Conservation (phyloP, 1,140 invertebrate species). For the Cyrtorhinus lividipennis region DNA sequence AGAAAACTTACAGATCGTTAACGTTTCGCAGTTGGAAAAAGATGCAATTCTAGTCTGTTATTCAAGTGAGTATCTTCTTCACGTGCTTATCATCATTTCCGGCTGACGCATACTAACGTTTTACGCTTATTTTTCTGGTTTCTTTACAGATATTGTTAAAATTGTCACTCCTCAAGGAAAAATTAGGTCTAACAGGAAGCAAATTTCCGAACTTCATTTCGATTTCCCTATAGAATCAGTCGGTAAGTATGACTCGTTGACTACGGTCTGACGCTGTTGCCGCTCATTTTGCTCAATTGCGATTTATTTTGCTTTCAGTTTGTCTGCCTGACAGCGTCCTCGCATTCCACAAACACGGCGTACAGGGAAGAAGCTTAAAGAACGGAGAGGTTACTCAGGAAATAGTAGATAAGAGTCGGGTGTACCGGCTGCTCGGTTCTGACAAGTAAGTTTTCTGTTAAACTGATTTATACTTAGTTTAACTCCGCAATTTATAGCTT, state of each 20-base stretch:
- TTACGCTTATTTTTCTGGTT: too few species aligned
- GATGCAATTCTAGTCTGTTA: conserved; percentile 75
- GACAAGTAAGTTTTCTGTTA: conserved; percentile 57
- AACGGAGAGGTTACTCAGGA: conserved; percentile 93
- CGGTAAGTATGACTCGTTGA: conserved; percentile 44
- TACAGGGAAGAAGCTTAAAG: conserved; percentile 89
- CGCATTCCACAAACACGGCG: conserved; percentile 92
- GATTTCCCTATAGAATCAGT: conserved; percentile 89
- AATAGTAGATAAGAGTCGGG: conserved; percentile 78
- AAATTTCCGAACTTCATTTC: conserved; percentile 76
- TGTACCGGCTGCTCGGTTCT: conserved; percentile 75
- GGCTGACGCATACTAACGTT: too few species aligned
- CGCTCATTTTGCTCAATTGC: background rate
- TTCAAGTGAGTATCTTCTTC: conserved; percentile 64
- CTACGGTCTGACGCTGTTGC: background rate
- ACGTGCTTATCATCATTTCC: too few species aligned
- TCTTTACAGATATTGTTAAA: conserved; percentile 63
- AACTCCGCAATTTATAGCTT: background rate
- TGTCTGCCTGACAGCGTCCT: conserved; percentile 90
- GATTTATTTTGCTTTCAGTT: conserved; percentile 42
- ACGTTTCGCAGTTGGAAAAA: conserved; percentile 73
- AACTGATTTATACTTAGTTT: conserved; percentile 12
- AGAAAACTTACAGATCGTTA: conserved; percentile 53
- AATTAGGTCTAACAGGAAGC: conserved; percentile 63
- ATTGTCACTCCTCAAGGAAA: conserved; percentile 78